Conservation (phyloP, 2,797 vertebrate genomes). For the Malurus splendens region DNA sequence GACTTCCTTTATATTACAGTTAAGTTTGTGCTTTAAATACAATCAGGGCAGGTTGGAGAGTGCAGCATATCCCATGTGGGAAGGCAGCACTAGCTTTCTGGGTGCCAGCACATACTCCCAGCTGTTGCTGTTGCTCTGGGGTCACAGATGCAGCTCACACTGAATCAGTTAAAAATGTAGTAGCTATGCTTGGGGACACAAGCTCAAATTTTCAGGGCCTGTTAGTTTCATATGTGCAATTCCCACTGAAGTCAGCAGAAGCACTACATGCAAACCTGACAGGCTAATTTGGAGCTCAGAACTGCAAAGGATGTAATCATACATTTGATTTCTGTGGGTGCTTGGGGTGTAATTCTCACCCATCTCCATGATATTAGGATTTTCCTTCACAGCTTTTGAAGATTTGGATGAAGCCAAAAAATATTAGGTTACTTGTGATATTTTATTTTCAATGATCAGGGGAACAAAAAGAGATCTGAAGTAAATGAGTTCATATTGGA, state of each 20-base stretch:
- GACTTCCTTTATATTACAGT: slow-evolving; percentile 7
- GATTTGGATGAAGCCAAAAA: background rate
- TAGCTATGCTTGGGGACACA: slow-evolving; percentile 40
- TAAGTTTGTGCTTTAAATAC: slow-evolving; percentile 40
- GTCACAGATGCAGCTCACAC: slow-evolving; percentile 47
- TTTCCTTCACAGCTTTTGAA: slow-evolving; percentile 10
- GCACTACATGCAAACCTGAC: slow-evolving; percentile 16
- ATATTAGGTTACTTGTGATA: background rate
- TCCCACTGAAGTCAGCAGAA: slow-evolving; percentile 54
- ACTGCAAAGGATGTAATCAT: background rate
- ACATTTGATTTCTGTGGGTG: background rate
- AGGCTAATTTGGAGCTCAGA: slow-evolving; percentile 28
- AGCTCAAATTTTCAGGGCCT: slow-evolving; percentile 52
- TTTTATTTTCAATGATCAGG: background rate
- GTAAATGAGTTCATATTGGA: background rate
- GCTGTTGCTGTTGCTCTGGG: slow-evolving; percentile 47
- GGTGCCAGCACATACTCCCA: slow-evolving; percentile 46
- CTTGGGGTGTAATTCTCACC: background rate
- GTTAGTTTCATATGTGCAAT: slow-evolving; percentile 46
- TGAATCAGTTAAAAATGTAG: slow-evolving; percentile 56
- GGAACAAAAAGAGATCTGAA: background rate
- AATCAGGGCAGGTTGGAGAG: slow-evolving; percentile 37
- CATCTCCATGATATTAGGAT: background rate
- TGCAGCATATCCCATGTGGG: slow-evolving; percentile 36
- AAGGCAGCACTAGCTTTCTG: slow-evolving; percentile 49